Conservation (phyloP, 2,113 vertebrate species). For the Anolis carolinensis region DNA sequence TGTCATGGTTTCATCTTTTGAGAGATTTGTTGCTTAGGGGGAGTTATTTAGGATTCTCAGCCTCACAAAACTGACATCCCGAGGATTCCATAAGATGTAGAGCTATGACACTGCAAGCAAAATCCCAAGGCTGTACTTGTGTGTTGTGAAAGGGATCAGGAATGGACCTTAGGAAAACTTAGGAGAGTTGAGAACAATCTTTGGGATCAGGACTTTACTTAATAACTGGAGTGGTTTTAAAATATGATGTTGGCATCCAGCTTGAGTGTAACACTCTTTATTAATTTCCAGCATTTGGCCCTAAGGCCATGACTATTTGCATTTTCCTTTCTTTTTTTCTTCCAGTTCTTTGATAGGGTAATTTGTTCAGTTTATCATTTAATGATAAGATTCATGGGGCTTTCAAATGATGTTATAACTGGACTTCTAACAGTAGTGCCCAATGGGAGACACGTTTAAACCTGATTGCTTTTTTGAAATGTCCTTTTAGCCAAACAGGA, state of each 20-base stretch:
- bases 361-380: conserved; percentile 7
- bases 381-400: not conserved
- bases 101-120: not conserved
- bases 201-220: not conserved
- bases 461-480: conserved; percentile 57
- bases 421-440: conserved; percentile 24
- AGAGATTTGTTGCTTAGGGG: no score
- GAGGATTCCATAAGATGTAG: no score
- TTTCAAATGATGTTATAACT: conserved; percentile 39
- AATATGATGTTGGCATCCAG: not conserved
- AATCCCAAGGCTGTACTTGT: not conserved
- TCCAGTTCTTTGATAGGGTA: not conserved
- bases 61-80: no score
- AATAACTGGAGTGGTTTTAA: not conserved
- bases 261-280: conserved; percentile 4
- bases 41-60: no score
- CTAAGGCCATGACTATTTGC: not conserved
- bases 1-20: no score
- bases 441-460: conserved; percentile 60
- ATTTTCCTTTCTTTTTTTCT: not conserved
- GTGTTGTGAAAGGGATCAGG: no score
- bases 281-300: not conserved
- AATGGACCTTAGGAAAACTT: not conserved
- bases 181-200: not conserved
- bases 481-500: not conserved